Conservation (phyloP, 2,797 vertebrate genomes). For the Chaetophractus vellerosus region DNA sequence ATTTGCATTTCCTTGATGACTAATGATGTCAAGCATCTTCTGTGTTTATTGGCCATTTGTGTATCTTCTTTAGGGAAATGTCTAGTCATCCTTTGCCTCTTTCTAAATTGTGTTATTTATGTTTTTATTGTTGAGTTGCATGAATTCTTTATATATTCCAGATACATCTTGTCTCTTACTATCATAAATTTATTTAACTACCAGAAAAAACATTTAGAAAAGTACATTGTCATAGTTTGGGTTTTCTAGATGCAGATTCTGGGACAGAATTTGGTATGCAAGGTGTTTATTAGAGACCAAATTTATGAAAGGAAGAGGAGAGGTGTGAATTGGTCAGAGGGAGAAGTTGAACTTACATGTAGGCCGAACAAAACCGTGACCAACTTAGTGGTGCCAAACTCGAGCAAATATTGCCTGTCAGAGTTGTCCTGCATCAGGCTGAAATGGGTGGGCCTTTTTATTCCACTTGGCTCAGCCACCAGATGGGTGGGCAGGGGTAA, state of each 20-base stretch:
- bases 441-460: neutral
- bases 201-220: neutral
- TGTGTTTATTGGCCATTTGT: slow-evolving; percentile 1
- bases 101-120: neutral
- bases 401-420: neutral
- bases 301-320: neutral
- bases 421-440: neutral
- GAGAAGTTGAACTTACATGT: neutral
- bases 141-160: slow-evolving; percentile 16
- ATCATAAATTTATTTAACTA: neutral
- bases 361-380: neutral
- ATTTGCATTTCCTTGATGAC: slow-evolving; percentile 33
- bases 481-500: neutral
- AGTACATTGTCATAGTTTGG: neutral
- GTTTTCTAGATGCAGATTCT: slow-evolving; percentile 22
- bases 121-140: slow-evolving; percentile 18
- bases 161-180: neutral
- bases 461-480: neutral
- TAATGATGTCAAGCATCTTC: neutral
- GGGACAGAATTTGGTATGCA: slow-evolving; percentile 4
- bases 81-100: neutral
- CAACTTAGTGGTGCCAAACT: neutral
- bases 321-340: neutral
- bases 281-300: slow-evolving; percentile 7
- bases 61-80: slow-evolving; percentile 34